Conservation (phyloP, 2,888 invertebrate genomes). For the Megaustenia siamemsis region DNA sequence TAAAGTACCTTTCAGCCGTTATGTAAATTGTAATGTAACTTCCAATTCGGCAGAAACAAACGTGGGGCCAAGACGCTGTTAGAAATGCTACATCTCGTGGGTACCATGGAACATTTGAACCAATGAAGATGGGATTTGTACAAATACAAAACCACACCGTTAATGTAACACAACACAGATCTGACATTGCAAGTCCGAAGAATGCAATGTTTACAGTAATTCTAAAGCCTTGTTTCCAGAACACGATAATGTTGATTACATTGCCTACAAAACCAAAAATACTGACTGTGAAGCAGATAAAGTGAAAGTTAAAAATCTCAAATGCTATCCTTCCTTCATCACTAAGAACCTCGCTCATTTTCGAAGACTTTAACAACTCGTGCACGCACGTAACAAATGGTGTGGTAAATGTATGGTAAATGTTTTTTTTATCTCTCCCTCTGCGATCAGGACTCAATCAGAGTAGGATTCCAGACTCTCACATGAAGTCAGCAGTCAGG, state of each 20-base stretch:
- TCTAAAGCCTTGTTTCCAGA: not conserved
- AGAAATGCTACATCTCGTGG: not conserved
- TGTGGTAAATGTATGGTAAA: too few species aligned
- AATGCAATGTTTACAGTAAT: not conserved
- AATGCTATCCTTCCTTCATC: not conserved
- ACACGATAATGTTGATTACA: not conserved
- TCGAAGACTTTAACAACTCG: too few species aligned
- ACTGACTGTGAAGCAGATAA: not conserved
- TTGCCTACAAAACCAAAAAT: not conserved
- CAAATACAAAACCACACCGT: not conserved
- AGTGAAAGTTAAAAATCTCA: not conserved
- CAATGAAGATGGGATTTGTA: not conserved
- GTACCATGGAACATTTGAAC: not conserved
- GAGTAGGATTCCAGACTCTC: too few species aligned
- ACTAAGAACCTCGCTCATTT: not conserved
- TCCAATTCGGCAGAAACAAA: not conserved
- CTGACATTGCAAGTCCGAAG: not conserved
- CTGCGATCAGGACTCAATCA: too few species aligned
- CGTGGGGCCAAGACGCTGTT: not conserved
- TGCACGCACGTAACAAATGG: too few species aligned
- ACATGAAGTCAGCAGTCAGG: too few species aligned
- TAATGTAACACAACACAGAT: not conserved
- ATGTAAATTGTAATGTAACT: constrained; percentile 6
- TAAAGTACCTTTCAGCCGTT: not conserved
- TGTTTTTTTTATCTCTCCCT: too few species aligned